Conservation (phyloP, 2,797 vertebrate species). For the Myotis pilosus region DNA sequence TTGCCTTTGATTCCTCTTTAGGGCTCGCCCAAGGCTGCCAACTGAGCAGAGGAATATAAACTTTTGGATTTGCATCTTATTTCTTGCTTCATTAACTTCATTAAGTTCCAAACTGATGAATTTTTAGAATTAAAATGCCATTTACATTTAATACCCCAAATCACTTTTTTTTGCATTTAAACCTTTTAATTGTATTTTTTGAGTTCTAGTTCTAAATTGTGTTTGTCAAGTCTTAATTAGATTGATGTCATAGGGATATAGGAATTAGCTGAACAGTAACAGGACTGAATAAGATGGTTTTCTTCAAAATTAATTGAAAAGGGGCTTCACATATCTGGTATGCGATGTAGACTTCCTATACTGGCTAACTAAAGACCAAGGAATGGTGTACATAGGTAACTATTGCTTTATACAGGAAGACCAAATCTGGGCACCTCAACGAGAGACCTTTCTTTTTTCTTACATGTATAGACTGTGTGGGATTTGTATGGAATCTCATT, state of each 20-base stretch:
- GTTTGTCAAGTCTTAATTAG: slow-evolving; percentile 75
- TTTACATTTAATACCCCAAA: slow-evolving; percentile 82
- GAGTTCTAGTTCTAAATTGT: slow-evolving; percentile 77
- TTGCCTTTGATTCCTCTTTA: slow-evolving; percentile 69
- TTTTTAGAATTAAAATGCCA: slow-evolving; percentile 84
- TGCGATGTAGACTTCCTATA: not conserved
- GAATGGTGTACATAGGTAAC: slow-evolving; percentile 36
- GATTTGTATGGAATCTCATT: slow-evolving; percentile 73
- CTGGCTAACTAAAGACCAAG: not conserved
- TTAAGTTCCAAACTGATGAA: slow-evolving; percentile 85
- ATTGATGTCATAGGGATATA: slow-evolving; percentile 61
- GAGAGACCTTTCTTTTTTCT: slow-evolving; percentile 48
- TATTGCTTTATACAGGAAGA: slow-evolving; percentile 73
- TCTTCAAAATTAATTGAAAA: not conserved
- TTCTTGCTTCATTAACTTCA: slow-evolving; percentile 86
- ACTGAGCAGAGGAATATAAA: slow-evolving; percentile 78
- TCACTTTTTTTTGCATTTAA: slow-evolving; percentile 78
- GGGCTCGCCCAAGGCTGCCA: slow-evolving; percentile 67
- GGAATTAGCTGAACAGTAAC: slow-evolving; percentile 29
- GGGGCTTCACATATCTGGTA: not conserved
- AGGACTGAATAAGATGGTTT: not conserved
- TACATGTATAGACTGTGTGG: slow-evolving; percentile 73
- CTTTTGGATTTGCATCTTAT: slow-evolving; percentile 83
- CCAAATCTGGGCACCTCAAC: slow-evolving; percentile 56
- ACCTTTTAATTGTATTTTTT: slow-evolving; percentile 81